Evolutionary conservation across 2,888 invertebrate species (phyloP).

Genomic region (Alloplasta piceator): DNA sequence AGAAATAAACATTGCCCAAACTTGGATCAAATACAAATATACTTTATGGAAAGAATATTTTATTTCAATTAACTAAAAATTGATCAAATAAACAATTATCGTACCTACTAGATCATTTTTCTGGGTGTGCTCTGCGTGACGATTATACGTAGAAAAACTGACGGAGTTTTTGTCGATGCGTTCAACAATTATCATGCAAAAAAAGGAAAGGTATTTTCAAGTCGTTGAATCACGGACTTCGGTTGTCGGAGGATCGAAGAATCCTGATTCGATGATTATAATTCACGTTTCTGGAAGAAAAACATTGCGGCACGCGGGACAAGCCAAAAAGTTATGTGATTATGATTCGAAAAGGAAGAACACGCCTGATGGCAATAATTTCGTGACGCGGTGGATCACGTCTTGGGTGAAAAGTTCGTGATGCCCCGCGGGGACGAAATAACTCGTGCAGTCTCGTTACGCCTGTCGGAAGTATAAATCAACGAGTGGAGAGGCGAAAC

Average conservation of each 20-base stretch:
- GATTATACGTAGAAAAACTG: too few relatives aligned
- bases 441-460: slow-evolving; percentile 76
- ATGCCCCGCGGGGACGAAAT: slow-evolving; percentile 67
- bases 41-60: too few relatives aligned
- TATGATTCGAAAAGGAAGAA: slow-evolving; percentile 39
- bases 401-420: slow-evolving; percentile 66
- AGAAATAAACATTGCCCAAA: too few relatives aligned
- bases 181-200: background rate
- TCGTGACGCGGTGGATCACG: slow-evolving; percentile 61
- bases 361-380: slow-evolving; percentile 42
- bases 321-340: slow-evolving; percentile 13
- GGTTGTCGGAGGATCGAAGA: background rate
- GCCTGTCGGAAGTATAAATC: slow-evolving; percentile 81
- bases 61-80: too few relatives aligned
- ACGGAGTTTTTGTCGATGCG: background rate
- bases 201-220: background rate
- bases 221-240: background rate
- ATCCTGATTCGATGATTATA: slow-evolving; percentile 47
- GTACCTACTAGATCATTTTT: too few relatives aligned
- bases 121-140: too few relatives aligned
- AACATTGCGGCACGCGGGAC: background rate
- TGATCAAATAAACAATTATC: too few relatives aligned
- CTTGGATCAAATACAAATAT: too few relatives aligned
- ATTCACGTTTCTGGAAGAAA: slow-evolving; percentile 35
- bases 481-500: slow-evolving; percentile 70